A percentile compares a stretch with the other conserved stretches of the same genome.
Evolutionary conservation across 2,797 vertebrate genomes (phyloP).

Genomic region (Scarus forsteni): DNA sequence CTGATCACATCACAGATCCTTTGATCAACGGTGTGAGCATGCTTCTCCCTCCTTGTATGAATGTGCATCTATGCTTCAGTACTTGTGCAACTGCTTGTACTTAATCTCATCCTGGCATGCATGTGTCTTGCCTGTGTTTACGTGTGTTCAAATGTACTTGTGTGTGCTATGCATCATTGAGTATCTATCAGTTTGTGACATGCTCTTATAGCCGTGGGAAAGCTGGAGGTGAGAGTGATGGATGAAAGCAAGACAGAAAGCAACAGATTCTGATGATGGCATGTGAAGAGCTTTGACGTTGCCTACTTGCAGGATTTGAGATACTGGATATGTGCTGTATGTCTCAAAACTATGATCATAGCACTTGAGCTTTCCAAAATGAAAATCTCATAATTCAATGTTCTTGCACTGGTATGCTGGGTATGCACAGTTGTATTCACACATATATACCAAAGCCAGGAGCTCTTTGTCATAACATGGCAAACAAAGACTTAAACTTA

Average conservation of each 20-base stretch:
- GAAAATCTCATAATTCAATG: slow-evolving; percentile 40
- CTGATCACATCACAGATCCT: slow-evolving; percentile 76
- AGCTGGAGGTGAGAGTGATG: slow-evolving; percentile 48
- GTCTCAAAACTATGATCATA: slow-evolving; percentile 9
- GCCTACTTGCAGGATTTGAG: slow-evolving; percentile 16
- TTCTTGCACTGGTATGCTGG: slow-evolving; percentile 63
- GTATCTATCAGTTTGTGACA: slow-evolving; percentile 61
- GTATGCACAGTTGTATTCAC: slow-evolving; percentile 67
- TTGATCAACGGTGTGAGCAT: slow-evolving; percentile 74
- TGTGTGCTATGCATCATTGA: slow-evolving; percentile 45
- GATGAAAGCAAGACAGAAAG: slow-evolving; percentile 39
- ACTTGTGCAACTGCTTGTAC: slow-evolving; percentile 29
- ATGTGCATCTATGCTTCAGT: slow-evolving; percentile 21
- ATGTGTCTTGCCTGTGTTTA: slow-evolving; percentile 48
- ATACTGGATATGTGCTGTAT: slow-evolving; percentile 29
- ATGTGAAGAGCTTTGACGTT: slow-evolving; percentile 16
- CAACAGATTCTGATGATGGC: slow-evolving; percentile 31
- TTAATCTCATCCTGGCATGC: slow-evolving; percentile 41
- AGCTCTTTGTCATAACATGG: slow-evolving; percentile 36
- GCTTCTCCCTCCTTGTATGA: slow-evolving; percentile 3
- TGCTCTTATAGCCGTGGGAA: slow-evolving; percentile 64
- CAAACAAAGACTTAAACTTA: slow-evolving; percentile 64
- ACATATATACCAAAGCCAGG: slow-evolving; percentile 38
- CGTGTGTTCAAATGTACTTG: slow-evolving; percentile 22
- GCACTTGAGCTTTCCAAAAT: slow-evolving; percentile 24